These are phyloP conservation scores for Nemopilema nomurai DNA, from an alignment of 30 jellyfish, hydroid and myxozoan species.

Conservation along the genomic window DNA sequence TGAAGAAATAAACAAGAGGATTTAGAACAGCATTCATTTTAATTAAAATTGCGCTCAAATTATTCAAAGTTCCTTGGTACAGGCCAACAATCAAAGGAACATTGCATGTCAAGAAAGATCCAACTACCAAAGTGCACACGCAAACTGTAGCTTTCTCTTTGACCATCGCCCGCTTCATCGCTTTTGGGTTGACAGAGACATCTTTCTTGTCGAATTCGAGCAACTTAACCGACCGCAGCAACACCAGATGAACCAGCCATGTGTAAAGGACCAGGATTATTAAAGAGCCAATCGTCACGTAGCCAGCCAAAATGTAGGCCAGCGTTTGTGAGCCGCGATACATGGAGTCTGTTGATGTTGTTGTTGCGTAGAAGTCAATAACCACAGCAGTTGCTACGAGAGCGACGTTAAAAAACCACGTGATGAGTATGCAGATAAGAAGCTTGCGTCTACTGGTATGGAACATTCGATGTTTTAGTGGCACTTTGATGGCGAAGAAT, in stretches of 20 bases:
- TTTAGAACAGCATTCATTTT: neutral
- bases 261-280: neutral
- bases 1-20: neutral
- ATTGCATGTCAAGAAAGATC: neutral
- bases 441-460: neutral
- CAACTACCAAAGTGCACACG: neutral
- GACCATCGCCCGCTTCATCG: neutral
- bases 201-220: neutral
- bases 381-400: neutral
- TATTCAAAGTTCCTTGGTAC: neutral
- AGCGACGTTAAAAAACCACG: neutral
- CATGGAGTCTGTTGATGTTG: neutral
- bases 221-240: neutral
- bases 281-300: neutral
- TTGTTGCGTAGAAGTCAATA: neutral
- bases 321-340: neutral
- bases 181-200: neutral
- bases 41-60: neutral
- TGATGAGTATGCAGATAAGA: neutral
- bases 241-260: neutral
- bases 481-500: neutral
- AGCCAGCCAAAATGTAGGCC: neutral
- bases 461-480: neutral
- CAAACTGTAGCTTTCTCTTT: neutral
- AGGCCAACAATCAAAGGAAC: neutral